These are phyloP conservation scores for Ptychochromis oligacanthus DNA, from an alignment of 2,113 vertebrate species.

Conservation along the genomic window DNA sequence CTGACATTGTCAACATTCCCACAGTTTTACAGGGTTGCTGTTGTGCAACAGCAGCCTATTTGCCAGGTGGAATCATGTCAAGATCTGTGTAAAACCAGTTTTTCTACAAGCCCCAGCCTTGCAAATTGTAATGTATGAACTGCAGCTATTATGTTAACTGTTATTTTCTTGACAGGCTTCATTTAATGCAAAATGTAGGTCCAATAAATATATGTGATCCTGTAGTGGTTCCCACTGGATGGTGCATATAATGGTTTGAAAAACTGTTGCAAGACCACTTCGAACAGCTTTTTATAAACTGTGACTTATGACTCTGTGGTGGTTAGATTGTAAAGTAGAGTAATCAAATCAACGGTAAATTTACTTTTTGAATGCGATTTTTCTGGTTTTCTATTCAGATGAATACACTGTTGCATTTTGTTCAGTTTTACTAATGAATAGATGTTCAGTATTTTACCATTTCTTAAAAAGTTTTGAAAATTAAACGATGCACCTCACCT, in stretches of 20 bases:
- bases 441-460: background rate
- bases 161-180: background rate
- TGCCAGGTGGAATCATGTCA: conserved; percentile 40
- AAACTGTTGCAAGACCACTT: background rate
- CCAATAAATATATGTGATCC: background rate
- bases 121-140: background rate
- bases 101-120: background rate
- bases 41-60: conserved; percentile 43
- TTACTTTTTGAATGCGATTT: background rate
- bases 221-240: background rate
- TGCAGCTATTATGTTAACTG: background rate
- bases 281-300: background rate
- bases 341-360: background rate
- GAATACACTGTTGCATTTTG: background rate
- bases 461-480: no score
- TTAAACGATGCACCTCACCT: no score
- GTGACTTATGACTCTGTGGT: background rate
- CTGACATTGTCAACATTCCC: conserved; percentile 28
- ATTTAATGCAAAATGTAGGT: background rate
- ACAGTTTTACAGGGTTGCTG: conserved; percentile 4
- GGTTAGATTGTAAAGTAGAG: background rate
- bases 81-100: conserved; percentile 25
- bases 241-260: background rate
- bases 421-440: background rate
- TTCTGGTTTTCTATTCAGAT: background rate